Evolutionary conservation across 2,113 vertebrate species (phyloP), one percentile per base, ranked within the genome.

Genomic region (Casuarius casuarius): DNA sequence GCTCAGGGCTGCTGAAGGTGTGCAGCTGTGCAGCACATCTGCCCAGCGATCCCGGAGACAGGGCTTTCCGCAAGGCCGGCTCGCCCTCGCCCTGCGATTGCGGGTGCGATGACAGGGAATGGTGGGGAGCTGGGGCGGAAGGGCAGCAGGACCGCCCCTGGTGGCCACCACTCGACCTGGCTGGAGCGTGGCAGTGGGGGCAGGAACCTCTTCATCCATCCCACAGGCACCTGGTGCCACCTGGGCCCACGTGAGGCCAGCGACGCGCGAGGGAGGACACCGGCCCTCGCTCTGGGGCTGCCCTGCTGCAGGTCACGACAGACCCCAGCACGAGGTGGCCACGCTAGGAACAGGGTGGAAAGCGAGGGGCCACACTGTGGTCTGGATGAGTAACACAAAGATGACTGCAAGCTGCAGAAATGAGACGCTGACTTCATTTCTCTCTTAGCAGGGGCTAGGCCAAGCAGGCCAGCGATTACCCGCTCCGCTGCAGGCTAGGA

Each of bases 391-490:
- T 94, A 94, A 95, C 59, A 75, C 90, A 95, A 95, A 92, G 91
- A 78, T 91, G 96, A 89, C 92, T 96, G 80, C 84, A 90, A 96
- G 92, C 89, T 92, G 93, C 95, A 92, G 92, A 95, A 87, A 92
- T 61, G 73, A 94, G 91, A 91, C 87, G 93, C 70, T 95, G 94
- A 95, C 80, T 91, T 91, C 61, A 91, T 87, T 94, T 94, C 61
- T 75, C 87, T 92, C 52, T 63, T 91, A 48, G 61, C 65, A 94
- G 73, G n/a, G 59, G 46, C 73, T 9, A 86, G 83, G 61, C 86
- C 80, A 86, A 23, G 62, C 80, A 91, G 80, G 91, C 89, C 94
- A 75, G 89, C 81, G 83, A 92, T 87, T 89, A 84, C 42, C 65
- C 63, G 46, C 18, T 94, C 92, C 78, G 86, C 87, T 96, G 80